Evolutionary conservation across 2,113 vertebrate genomes (phyloP), one percentile per base, ranked within the genome.

Genomic region (Mesocricetus auratus): DNA sequence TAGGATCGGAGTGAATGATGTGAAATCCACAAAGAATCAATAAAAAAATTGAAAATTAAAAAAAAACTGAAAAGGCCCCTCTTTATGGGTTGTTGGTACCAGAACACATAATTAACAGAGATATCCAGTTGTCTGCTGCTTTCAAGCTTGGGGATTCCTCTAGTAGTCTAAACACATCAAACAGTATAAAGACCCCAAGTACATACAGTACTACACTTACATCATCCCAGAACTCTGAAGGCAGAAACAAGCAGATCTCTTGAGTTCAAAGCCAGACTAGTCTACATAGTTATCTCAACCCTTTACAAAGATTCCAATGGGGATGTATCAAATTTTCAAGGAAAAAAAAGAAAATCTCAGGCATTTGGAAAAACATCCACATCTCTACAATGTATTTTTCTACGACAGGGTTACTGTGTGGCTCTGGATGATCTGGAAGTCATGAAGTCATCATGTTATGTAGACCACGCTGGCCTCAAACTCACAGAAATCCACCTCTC

Each of bases 1-100:
- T 56, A 56, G 53, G 53, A 56, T 12, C 53, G 15, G 53, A 56
- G 15, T 56, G 12, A 11, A 56, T 56, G 53, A 56, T 56, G 12
- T 56, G 53, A 56, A 56, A 56, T 56, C 53, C 53, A 56, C 53
- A 60, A 68, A 33, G 66, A 68, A 33, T 36, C 66, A 68, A 15
- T 33, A 33, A 66, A 68, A 16, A 68, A 60, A 5, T 19, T 19
- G 17, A 60, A 21, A 60, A 60, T 92, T 89, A 56, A 56, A 56
- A 56, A 86, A n/a, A 92, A 93, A 82, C 53, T 68, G 93, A 96
- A 92, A 50, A 86, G 66, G 53, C 68, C 56, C 68, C 83, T 95
- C 68, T 75, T 93, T 56, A 33, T 10, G 81, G 62, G 89, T 45
- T 69, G 77, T 93, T 81, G 47, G 75, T 87, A 74, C 33, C 42